Evolutionary conservation across 2,888 invertebrate species (phyloP).

Genomic region (Xylota sylvarum): DNA sequence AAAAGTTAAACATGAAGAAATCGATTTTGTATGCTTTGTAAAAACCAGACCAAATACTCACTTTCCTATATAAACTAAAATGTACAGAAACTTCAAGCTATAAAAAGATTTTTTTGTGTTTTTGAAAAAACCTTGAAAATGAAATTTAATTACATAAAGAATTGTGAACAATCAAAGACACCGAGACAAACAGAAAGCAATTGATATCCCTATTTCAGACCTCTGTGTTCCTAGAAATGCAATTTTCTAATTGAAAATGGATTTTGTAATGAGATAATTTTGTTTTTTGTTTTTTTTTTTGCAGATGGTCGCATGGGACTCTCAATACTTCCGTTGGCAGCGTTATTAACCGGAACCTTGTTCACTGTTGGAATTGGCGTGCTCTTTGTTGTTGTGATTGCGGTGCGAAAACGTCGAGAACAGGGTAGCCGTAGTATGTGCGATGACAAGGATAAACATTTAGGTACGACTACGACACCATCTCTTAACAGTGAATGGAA

Average conservation of each 20-base stretch:
- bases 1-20: neutral
- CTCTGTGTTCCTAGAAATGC: neutral
- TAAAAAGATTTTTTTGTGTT: no score
- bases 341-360: constrained; percentile 88
- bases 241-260: constrained; percentile 12
- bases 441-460: constrained; percentile 85
- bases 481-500: constrained; percentile 3
- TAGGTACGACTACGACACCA: constrained; percentile 82
- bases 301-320: constrained; percentile 89
- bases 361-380: constrained; percentile 88
- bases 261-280: constrained; percentile 27
- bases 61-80: no score
- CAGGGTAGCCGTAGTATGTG: constrained; percentile 86
- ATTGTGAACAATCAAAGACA: neutral
- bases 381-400: constrained; percentile 88
- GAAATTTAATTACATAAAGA: neutral
- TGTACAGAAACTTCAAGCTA: no score
- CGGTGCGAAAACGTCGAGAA: constrained; percentile 87
- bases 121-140: no score
- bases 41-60: no score
- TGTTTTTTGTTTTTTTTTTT: constrained; percentile 75
- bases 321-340: constrained; percentile 90
- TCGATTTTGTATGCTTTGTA: neutral
- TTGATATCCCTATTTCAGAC: neutral
- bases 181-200: neutral